phyloP scores from a whole-genome alignment of 2,797 vertebrate species.

The Anniella stebbinsi region DNA sequence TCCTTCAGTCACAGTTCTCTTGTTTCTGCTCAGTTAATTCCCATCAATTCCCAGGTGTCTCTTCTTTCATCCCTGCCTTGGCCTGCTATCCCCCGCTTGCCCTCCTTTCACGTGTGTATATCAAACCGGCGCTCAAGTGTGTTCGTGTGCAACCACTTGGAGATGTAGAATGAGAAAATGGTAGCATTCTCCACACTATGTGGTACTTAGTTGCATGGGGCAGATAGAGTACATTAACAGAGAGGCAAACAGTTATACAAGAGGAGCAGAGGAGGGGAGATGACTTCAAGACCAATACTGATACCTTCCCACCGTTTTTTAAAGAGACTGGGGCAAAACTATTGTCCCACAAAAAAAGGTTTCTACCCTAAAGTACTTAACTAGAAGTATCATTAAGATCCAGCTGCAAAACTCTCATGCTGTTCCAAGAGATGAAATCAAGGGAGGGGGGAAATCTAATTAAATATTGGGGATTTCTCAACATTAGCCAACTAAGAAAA shows the following conservation, averaged over 20 bases:
- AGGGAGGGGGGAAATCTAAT: background rate
- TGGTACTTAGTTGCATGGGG: background rate
- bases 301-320: background rate
- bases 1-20: constrained; percentile 39
- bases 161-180: background rate
- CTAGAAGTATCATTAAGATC: background rate
- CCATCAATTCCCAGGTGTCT: constrained; percentile 23
- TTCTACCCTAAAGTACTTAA: background rate
- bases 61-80: constrained; percentile 25
- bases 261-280: background rate
- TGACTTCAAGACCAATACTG: background rate
- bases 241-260: background rate
- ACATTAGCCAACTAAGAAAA: constrained; percentile 1
- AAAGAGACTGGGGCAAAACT: background rate
- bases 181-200: background rate
- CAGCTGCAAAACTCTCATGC: background rate
- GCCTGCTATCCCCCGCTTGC: background rate
- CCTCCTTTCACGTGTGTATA: background rate
- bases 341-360: background rate
- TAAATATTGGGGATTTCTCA: background rate
- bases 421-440: background rate
- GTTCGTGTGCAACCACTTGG: constrained; percentile 2
- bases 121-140: background rate
- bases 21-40: constrained; percentile 40
- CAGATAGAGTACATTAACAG: background rate